These are phyloP conservation scores for Agonopterix subpropinquella DNA, from an alignment of 2,888 invertebrate genomes.

Conservation along the genomic window DNA sequence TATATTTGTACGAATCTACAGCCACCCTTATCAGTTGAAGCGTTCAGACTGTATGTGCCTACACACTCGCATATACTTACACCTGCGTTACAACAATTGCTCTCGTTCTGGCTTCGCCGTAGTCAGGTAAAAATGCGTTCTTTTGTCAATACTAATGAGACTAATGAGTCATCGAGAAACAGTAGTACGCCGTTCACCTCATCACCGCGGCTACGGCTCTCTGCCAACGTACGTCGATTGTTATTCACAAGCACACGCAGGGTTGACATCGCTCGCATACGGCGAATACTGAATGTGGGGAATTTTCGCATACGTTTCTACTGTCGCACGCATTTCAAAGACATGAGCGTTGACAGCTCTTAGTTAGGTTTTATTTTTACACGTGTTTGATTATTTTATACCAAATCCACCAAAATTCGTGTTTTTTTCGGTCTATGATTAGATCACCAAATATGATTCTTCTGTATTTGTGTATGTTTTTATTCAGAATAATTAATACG, in stretches of 20 bases:
- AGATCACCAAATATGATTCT: too few species aligned
- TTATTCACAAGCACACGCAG: constrained; percentile 55
- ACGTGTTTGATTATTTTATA: constrained; percentile 1
- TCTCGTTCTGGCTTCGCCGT: too few species aligned
- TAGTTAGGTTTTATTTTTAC: neutral
- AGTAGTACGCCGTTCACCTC: constrained; percentile 29
- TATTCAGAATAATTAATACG: too few species aligned
- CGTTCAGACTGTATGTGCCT: too few species aligned
- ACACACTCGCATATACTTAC: too few species aligned
- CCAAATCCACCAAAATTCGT: too few species aligned
- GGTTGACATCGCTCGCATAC: constrained; percentile 55
- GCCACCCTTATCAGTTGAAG: too few species aligned
- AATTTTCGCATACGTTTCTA: constrained; percentile 50
- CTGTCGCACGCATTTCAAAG: constrained; percentile 18
- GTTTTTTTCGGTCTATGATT: too few species aligned
- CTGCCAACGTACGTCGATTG: constrained; percentile 61
- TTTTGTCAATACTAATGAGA: too few species aligned
- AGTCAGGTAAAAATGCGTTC: too few species aligned
- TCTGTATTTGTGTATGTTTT: constrained; percentile 2
- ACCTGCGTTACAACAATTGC: too few species aligned
- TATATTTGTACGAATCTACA: too few species aligned
- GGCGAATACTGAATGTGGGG: constrained; percentile 64
- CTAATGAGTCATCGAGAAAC: constrained; percentile 9
- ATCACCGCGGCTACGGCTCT: constrained; percentile 39
- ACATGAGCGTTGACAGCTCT: constrained; percentile 10